Evolutionary conservation across 2,113 vertebrate species (phyloP).

Genomic region (Andinoacara biseriatus): DNA sequence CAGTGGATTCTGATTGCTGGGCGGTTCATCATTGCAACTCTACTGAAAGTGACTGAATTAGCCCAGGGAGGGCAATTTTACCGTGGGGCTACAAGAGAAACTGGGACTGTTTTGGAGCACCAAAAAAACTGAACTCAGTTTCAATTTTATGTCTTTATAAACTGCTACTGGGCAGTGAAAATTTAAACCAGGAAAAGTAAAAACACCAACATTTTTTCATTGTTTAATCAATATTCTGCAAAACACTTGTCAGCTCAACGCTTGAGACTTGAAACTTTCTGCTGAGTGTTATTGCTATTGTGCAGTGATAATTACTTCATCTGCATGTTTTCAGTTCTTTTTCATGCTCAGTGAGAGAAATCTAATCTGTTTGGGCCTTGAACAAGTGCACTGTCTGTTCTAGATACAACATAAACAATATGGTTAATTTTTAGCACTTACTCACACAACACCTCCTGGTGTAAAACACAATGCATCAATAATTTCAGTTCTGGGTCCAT

Average conservation of each 20-base stretch:
- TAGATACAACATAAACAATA: too few relatives aligned
- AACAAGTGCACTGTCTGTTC: not conserved
- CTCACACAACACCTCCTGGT: too few relatives aligned
- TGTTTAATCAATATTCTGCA: not conserved
- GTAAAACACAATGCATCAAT: not conserved
- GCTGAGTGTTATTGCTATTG: not conserved
- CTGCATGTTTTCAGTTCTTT: not conserved
- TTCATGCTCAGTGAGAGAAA: not conserved
- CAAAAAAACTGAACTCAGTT: not conserved
- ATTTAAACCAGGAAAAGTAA: not conserved
- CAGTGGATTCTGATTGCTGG: not conserved
- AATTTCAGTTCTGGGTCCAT: not conserved
- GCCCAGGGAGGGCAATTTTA: not conserved
- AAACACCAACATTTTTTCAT: not conserved
- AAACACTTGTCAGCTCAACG: not conserved
- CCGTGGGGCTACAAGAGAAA: not conserved
- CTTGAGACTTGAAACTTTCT: not conserved
- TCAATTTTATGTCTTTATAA: not conserved
- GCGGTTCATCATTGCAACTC: not conserved
- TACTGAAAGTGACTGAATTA: not conserved
- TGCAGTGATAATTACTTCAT: too few relatives aligned
- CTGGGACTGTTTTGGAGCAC: not conserved
- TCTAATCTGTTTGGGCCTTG: not conserved
- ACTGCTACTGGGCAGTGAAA: not conserved
- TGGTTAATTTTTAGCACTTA: too few relatives aligned